phyloP scores from a whole-genome alignment of 2,113 vertebrate genomes.

The Polypterus senegalus region DNA sequence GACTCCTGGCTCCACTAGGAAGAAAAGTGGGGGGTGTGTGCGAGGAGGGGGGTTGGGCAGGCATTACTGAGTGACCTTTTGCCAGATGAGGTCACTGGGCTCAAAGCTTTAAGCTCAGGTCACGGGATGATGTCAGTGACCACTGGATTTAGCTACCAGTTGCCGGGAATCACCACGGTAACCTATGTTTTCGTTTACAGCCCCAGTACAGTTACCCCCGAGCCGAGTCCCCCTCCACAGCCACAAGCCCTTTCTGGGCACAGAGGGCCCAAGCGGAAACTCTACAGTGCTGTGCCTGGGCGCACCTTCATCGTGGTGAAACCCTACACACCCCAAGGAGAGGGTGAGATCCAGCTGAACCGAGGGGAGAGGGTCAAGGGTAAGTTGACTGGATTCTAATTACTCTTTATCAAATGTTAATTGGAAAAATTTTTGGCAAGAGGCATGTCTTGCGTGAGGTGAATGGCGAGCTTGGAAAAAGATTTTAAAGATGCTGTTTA shows the following conservation, averaged over 20 bases:
- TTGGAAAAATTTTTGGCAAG: background rate
- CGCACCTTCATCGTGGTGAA: slow-evolving; percentile 89
- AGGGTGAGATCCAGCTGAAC: slow-evolving; percentile 88
- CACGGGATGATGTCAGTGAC: slow-evolving; percentile 45
- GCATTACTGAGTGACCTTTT: background rate
- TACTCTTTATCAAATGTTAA: background rate
- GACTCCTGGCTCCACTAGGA: slow-evolving; percentile 1
- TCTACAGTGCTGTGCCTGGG: slow-evolving; percentile 89
- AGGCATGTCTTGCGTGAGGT: no score
- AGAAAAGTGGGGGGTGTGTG: slow-evolving; percentile 13
- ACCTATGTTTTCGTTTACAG: slow-evolving; percentile 96
- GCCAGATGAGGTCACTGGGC: slow-evolving; percentile 3
- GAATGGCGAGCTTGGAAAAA: no score
- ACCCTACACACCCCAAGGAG: slow-evolving; percentile 79
- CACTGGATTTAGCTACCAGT: slow-evolving; percentile 61
- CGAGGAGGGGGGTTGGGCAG: slow-evolving; percentile 25
- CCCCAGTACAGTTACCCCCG: slow-evolving; percentile 64
- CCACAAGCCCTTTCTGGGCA: slow-evolving; percentile 53
- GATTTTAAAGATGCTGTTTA: no score
- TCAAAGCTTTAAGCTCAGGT: slow-evolving; percentile 2
- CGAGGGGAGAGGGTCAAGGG: slow-evolving; percentile 89
- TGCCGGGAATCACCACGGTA: slow-evolving; percentile 78
- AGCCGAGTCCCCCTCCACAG: slow-evolving; percentile 58
- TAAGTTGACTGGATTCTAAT: slow-evolving; percentile 39
- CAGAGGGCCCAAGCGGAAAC: slow-evolving; percentile 82